phyloP scores from a whole-genome alignment of 2,113 vertebrate species.

The Elephantulus edwardii region DNA sequence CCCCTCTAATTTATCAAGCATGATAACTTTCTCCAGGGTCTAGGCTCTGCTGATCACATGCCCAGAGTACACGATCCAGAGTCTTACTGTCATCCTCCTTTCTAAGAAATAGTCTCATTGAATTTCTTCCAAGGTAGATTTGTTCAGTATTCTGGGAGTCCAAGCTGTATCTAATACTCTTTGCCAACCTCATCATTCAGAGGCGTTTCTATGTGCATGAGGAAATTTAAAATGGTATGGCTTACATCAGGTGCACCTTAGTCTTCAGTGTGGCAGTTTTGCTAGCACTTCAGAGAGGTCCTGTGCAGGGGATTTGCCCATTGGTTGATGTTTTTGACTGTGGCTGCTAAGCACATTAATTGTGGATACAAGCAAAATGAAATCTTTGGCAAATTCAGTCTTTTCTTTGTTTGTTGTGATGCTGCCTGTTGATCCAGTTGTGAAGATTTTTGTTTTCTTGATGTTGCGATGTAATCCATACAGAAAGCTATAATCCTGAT shows the following conservation, averaged over 20 bases:
- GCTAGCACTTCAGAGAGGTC: background rate
- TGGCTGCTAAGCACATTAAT: background rate
- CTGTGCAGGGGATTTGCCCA: background rate
- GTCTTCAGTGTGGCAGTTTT: background rate
- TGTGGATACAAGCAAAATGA: background rate
- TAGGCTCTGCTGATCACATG: background rate
- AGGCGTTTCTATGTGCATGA: background rate
- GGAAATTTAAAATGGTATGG: background rate
- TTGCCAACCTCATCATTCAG: too few species aligned
- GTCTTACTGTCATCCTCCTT: background rate
- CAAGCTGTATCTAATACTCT: background rate
- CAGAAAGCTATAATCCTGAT: background rate
- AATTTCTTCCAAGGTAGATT: background rate
- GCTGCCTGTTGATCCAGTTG: background rate
- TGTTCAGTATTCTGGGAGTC: background rate
- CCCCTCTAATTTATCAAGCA: background rate
- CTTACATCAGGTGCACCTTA: background rate
- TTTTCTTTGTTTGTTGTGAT: too few species aligned
- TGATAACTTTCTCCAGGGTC: background rate
- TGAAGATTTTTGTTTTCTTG: background rate
- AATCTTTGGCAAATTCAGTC: background rate
- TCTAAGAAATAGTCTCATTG: background rate
- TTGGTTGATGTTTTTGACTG: background rate
- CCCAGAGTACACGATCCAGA: too few species aligned
- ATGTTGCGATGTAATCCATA: background rate